Base-by-base conservation (phyloP, 2,888 invertebrate genomes). In the Parnassius apollo region DNA sequence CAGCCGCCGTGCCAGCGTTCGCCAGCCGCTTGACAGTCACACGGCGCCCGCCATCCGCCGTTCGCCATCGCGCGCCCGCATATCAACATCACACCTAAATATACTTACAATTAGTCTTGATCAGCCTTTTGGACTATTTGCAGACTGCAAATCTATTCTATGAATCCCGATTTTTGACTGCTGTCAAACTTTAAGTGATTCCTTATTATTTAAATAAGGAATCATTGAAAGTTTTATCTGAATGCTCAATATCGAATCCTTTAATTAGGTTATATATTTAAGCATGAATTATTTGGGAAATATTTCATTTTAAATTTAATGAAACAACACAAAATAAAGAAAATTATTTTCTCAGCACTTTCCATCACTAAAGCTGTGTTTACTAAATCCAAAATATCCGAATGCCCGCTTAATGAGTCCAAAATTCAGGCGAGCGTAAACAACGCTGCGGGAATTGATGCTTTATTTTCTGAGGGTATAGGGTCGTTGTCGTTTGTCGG, bases 311-410 rank as follows among this genome's bases (percentile, higher is more conserved):
- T 35, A 61, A 50, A 45, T 51, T 56, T 12, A 51, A 63, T 25
- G 55, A 57, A 56, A 58, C 7, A 49, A 49, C 35, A 49, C 42
- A 61, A 59, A 61, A 59, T 42, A 55, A 58, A 54, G 46, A 46
- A 59, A 75, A 76, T 74, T 71, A 70, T 74, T 74, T 77, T 77
- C 75, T 71, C 71, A 68, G 77, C 78, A 78, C 76, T 78, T 77
- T 73, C 71, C 73, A 71, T 81, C 76, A 79, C 75, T 75, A 78
- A 77, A 78, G 75, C 77, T 75, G 70, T 85, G 81, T 86, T 85
- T 82, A 84, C 82, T 78, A 86, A 87, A 83, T 83, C 79, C 83
- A 79, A 87, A 90, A 87, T 85, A 83, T 81, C 81, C 83, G 78
- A 85, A 84, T 81, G 77, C 77, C 67, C 81, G 78, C 74, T 78